phyloP scores from a whole-genome alignment of 2,797 vertebrate genomes.

The Anolis apletophallus region DNA sequence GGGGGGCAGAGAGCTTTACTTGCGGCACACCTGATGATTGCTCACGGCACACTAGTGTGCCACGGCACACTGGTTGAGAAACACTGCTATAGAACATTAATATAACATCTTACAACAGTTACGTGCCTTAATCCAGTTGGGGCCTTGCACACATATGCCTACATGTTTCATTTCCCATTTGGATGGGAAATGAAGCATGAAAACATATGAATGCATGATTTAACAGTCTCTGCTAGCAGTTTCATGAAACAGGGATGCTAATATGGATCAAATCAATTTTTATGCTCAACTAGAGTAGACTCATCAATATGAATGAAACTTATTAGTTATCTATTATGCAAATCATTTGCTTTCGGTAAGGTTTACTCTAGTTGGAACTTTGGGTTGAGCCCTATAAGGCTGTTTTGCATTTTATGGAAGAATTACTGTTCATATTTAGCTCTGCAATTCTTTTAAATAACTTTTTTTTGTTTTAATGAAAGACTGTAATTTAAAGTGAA shows the following conservation, averaged over 20 bases:
- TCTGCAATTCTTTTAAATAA: background rate
- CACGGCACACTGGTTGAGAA: too few species aligned
- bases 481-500: background rate
- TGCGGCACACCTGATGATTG: too few species aligned
- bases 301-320: too few species aligned
- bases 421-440: background rate
- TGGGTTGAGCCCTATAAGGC: background rate
- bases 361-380: too few species aligned
- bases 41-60: too few species aligned
- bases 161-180: too few species aligned
- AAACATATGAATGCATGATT: background rate
- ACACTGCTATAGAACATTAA: conserved; percentile 43
- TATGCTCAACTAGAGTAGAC: too few species aligned
- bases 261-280: too few species aligned
- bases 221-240: background rate
- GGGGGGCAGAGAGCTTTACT: too few species aligned
- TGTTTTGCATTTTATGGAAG: background rate
- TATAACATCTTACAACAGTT: conserved; percentile 18
- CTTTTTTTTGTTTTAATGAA: background rate
- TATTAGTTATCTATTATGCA: too few species aligned
- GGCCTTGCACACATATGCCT: background rate
- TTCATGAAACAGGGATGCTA: too few species aligned
- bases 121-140: background rate
- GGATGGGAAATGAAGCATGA: background rate
- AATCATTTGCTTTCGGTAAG: too few species aligned